Evolutionary conservation across 2,888 invertebrate genomes (phyloP), one percentile per base, ranked within the genome.

Genomic region (Nymphalis c-album): DNA sequence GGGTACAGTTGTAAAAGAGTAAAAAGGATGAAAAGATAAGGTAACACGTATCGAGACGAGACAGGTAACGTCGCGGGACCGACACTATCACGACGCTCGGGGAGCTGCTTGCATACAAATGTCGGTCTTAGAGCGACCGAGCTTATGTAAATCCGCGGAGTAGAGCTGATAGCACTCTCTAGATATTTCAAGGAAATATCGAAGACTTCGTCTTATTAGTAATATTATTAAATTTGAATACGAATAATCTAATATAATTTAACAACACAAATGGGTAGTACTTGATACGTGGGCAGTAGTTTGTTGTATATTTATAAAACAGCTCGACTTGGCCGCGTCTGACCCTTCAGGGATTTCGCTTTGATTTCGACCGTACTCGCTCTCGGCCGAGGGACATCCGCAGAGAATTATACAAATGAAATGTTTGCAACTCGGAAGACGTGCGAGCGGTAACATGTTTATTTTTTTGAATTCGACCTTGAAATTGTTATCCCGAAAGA

Each of bases 81-180:
- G 55, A 55, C 31, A 55, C 55, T 55, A 31, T 55, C 55, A 20
- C 48, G 26, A n/a, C 64, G 48, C 35, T 48, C 59, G 26, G 59
- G 7, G 63, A 20, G 2, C 31, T 18, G 35, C 58, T 59, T 40
- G 64, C 59, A 59, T 59, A 59, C 50, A 59, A 64, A 64, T 64
- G 64, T 47, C 18, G 4, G 40, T 51, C 22, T 59, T 50, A 45
- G 18, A 45, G 18, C 50, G 31, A 31, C 18, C 18, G 51, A 51
- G 64, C 22, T 59, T 51, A 59, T 59, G 64, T 51, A 64, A 59
- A 64, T 63, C 46, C 46, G 26, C 40, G 40, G 40, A 40, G 40
- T 51, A 22, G 20, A 10, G n/a, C 51, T 22, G 51, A 51, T 51
- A 51, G 51, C 13, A 17, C 57, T 35, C 47, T 48, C 45, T 46